Conservation (phyloP, 2,888 invertebrate genomes). For the Drosophila infuscata region DNA sequence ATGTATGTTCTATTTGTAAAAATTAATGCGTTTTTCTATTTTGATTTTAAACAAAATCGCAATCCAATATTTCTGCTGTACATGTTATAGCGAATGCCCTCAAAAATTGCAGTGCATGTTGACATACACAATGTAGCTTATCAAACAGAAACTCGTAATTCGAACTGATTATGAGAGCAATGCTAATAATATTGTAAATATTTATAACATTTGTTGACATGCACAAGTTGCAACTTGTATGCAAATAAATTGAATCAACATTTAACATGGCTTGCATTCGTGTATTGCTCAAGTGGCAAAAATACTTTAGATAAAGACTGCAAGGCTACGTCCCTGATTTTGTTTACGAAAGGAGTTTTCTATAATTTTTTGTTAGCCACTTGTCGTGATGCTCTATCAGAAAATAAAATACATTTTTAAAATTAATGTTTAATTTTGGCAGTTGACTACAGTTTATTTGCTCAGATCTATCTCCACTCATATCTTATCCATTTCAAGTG, state of each 20-base stretch:
- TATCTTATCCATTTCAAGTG: constrained; percentile 51
- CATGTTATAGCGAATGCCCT: neutral
- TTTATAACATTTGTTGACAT: constrained; percentile 14
- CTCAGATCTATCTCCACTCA: constrained; percentile 37
- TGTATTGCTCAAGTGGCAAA: constrained; percentile 44
- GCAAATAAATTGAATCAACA: constrained; percentile 54
- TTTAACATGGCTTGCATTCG: constrained; percentile 38
- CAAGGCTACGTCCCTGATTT: constrained; percentile 24
- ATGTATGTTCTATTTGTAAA: neutral
- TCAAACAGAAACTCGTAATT: constrained; percentile 12
- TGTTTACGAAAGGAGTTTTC: neutral
- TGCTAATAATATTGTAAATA: constrained; percentile 6
- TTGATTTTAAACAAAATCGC: neutral
- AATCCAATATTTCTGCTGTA: neutral
- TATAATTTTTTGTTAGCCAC: neutral
- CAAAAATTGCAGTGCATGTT: neutral
- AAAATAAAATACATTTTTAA: neutral
- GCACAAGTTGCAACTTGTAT: constrained; percentile 41
- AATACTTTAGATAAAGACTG: constrained; percentile 30
- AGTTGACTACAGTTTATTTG: constrained; percentile 39
- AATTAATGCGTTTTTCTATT: neutral
- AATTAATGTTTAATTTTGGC: neutral
- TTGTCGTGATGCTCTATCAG: constrained; percentile 5
- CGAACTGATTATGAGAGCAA: constrained; percentile 25
- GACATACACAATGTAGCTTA: neutral